Conservation (phyloP, 2,888 invertebrate genomes). For the Pemphredon lugubris region DNA sequence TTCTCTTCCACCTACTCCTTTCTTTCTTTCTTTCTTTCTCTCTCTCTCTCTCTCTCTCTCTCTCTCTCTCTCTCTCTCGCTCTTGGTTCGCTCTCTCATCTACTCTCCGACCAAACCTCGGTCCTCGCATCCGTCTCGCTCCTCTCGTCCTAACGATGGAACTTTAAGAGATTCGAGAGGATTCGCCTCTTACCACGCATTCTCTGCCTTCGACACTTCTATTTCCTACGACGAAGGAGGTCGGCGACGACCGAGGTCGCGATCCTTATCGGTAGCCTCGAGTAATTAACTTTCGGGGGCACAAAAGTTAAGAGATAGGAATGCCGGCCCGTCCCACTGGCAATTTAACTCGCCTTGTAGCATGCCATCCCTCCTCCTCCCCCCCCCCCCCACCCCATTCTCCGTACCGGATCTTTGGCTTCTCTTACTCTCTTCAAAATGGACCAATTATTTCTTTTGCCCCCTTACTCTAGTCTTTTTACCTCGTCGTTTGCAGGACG, state of each 20-base stretch:
- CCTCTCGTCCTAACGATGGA: constrained; percentile 34
- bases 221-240: constrained; percentile 36
- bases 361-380: constrained; percentile 17
- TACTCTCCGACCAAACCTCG: not conserved
- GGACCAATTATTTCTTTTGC: constrained; percentile 45
- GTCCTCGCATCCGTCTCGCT: constrained; percentile 2
- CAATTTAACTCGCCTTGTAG: constrained; percentile 49
- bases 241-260: constrained; percentile 20
- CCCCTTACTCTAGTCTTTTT: not conserved
- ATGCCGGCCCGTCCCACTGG: constrained; percentile 35
- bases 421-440: constrained; percentile 1
- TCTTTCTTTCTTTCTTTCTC: constrained; percentile 4
- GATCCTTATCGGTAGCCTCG: constrained; percentile 57
- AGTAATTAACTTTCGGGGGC: constrained; percentile 65
- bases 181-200: constrained; percentile 33
- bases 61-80: not conserved
- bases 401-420: too few species aligned
- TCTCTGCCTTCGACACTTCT: constrained; percentile 63
- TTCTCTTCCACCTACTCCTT: not conserved
- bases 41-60: constrained; percentile 9
- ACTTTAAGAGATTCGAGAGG: constrained; percentile 37
- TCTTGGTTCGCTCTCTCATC: not conserved
- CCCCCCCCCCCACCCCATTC: too few species aligned
- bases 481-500: not conserved
- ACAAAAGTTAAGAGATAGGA: constrained; percentile 53